phyloP scores from a whole-genome alignment of 2,888 invertebrate species.

The Coleophora flavipennella region DNA sequence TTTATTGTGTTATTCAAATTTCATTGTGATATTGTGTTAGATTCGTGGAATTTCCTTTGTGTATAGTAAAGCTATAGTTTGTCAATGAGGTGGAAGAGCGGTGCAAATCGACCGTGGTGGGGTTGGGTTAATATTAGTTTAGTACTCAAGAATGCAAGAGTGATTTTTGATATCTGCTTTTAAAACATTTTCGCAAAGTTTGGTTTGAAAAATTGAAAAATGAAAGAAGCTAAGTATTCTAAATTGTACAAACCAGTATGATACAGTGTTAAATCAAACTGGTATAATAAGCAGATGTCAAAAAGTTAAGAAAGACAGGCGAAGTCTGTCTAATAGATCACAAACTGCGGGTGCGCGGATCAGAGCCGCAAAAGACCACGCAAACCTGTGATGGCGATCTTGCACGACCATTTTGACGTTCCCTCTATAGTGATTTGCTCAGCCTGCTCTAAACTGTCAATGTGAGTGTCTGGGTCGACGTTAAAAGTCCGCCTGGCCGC shows the following conservation, averaged over 20 bases:
- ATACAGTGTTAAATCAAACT: too few species aligned
- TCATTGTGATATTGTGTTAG: slow-evolving; percentile 36
- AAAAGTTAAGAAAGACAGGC: slow-evolving; percentile 56
- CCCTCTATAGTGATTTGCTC: slow-evolving; percentile 98
- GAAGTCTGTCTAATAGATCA: slow-evolving; percentile 68
- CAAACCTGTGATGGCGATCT: slow-evolving; percentile 99
- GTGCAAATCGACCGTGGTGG: slow-evolving; percentile 67
- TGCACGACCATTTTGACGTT: slow-evolving; percentile 99
- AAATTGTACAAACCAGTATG: too few species aligned
- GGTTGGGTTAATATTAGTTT: slow-evolving; percentile 43
- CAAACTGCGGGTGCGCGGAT: slow-evolving; percentile 69
- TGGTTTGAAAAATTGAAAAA: too few species aligned
- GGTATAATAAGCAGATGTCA: slow-evolving; percentile 51
- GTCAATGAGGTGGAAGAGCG: slow-evolving; percentile 58
- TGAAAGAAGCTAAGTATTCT: too few species aligned
- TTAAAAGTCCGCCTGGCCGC: slow-evolving; percentile 92
- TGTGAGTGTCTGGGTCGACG: slow-evolving; percentile 98
- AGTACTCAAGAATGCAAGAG: slow-evolving; percentile 49
- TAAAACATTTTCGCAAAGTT: too few species aligned
- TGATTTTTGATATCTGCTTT: slow-evolving; percentile 50
- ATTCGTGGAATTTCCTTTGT: slow-evolving; percentile 68
- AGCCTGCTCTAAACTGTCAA: slow-evolving; percentile 97
- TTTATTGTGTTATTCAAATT: slow-evolving; percentile 14
- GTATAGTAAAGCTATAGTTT: slow-evolving; percentile 50
- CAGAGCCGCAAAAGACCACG: slow-evolving; percentile 70